Base-by-base conservation (phyloP, 2,113 vertebrate genomes). In the Dasyornis broadbenti region DNA sequence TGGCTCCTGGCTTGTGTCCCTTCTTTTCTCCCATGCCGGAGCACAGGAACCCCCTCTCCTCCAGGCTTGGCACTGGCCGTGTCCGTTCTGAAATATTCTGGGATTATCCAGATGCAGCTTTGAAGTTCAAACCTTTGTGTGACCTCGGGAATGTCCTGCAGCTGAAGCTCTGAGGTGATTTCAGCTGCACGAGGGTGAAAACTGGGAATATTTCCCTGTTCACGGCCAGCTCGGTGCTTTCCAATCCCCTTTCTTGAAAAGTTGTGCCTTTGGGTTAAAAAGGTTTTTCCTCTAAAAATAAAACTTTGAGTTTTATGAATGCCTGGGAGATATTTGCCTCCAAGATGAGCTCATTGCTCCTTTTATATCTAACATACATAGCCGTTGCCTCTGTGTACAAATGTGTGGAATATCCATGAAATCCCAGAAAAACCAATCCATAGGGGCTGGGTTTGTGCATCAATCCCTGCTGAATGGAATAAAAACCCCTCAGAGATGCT, bases 341-440 rank as follows among this genome's bases (percentile, higher is more conserved):
- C 5, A 16, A 24, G 24, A 10, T 19, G 26, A 76, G 31, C 52
- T 39, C 2, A 2, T 63, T 78, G 39, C 33, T 73, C 52, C 61
- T 49, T 60, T 13, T 54, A 0, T 19, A 23, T 20, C 16, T 35
- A 19, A 24, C 2, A 0, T 16, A 8, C 11, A 6, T 49, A 20
- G 31, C 6, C 37, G 30, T 24, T 21, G 14, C 2, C 5, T 31
- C 1, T 35, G 10, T 23, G 23, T 47, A 0, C 6, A 6, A 35
- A 4, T 8, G 16, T 85, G 14, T 40, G 47, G n/a, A 31, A 39
- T 39, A 19, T 18, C 11, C 40, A n/a, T 42, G 45, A 37, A 50
- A 33, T 15, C 14, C 23, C 40, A 54, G 72, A 53, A 78, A 59
- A 82, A 53, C 23, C 5, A 28, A 5, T 61, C 47, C 60, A 13